Evolutionary conservation across 2,888 invertebrate genomes (phyloP).

Genomic region (Congeria kusceri): DNA sequence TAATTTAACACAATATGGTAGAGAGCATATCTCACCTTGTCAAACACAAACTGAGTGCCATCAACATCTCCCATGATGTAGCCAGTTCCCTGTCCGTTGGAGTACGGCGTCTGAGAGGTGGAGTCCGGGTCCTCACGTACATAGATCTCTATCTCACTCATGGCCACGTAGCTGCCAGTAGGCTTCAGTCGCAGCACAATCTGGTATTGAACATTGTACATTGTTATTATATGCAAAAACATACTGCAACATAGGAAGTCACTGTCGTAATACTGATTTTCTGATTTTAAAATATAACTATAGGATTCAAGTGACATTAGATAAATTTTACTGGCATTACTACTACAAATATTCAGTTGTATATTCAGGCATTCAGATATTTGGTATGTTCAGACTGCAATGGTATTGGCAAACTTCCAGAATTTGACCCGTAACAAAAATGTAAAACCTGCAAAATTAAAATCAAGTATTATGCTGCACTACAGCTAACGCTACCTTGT

Average conservation of each 20-base stretch:
- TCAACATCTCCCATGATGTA: constrained; percentile 61
- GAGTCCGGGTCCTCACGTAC: constrained; percentile 71
- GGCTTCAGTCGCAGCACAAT: constrained; percentile 61
- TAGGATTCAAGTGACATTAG: too few relatives aligned
- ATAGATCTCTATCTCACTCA: constrained; percentile 70
- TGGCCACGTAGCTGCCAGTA: constrained; percentile 40
- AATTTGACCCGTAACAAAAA: too few relatives aligned
- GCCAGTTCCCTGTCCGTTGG: constrained; percentile 63
- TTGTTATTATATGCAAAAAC: background rate
- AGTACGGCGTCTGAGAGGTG: constrained; percentile 65
- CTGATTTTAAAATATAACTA: constrained; percentile 60
- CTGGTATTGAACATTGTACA: constrained; percentile 47
- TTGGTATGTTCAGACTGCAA: too few relatives aligned
- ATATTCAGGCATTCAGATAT: too few relatives aligned
- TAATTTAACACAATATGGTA: too few relatives aligned
- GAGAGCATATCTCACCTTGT: constrained; percentile 64
- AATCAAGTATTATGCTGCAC: constrained; percentile 36
- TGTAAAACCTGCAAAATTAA: too few relatives aligned
- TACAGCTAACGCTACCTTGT: too few relatives aligned
- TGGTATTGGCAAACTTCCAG: too few relatives aligned
- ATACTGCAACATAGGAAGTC: background rate
- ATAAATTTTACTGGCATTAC: too few relatives aligned
- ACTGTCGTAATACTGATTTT: too few relatives aligned
- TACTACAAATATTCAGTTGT: background rate
- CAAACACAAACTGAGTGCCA: constrained; percentile 57